phyloP scores from a whole-genome alignment of 2,113 vertebrate genomes.

The Colinus virginianus region DNA sequence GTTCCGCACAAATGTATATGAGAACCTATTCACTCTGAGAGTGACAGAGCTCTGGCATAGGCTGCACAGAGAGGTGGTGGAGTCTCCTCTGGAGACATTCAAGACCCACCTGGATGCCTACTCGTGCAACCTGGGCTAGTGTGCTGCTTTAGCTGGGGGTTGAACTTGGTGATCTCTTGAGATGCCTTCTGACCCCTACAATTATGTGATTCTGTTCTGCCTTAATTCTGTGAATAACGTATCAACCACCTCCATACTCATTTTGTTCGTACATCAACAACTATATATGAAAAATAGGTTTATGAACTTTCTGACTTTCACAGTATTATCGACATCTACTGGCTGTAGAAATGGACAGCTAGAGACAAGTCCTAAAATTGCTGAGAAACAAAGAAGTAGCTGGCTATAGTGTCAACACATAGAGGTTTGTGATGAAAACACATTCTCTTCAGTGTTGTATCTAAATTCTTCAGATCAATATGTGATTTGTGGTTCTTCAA shows the following conservation, averaged over 20 bases:
- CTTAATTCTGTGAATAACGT: slow-evolving; percentile 9
- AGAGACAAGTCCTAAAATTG: slow-evolving; percentile 41
- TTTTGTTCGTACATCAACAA: background rate
- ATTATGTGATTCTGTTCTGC: background rate
- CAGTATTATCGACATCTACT: slow-evolving; percentile 2
- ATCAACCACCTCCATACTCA: slow-evolving; percentile 9
- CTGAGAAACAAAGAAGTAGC: slow-evolving; percentile 47
- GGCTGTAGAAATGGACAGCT: background rate
- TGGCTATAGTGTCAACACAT: background rate
- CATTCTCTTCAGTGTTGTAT: slow-evolving; percentile 13
- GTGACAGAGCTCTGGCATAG: no score
- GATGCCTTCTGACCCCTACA: no score
- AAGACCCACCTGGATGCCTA: no score
- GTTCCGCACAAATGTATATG: no score
- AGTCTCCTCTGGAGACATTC: no score
- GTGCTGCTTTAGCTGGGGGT: no score
- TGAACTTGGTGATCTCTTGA: no score
- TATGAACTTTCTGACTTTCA: slow-evolving; percentile 51
- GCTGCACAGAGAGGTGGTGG: no score
- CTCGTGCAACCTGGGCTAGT: no score
- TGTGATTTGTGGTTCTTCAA: slow-evolving; percentile 66
- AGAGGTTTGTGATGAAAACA: slow-evolving; percentile 11
- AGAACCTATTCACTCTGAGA: no score
- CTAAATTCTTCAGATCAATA: slow-evolving; percentile 66
- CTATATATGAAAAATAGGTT: slow-evolving; percentile 44